A percentile compares a stretch with the other conserved stretches of the same genome.
These are phyloP conservation scores for Mythimna impura DNA, from an alignment of 2,888 invertebrate species.

Conservation along the genomic window DNA sequence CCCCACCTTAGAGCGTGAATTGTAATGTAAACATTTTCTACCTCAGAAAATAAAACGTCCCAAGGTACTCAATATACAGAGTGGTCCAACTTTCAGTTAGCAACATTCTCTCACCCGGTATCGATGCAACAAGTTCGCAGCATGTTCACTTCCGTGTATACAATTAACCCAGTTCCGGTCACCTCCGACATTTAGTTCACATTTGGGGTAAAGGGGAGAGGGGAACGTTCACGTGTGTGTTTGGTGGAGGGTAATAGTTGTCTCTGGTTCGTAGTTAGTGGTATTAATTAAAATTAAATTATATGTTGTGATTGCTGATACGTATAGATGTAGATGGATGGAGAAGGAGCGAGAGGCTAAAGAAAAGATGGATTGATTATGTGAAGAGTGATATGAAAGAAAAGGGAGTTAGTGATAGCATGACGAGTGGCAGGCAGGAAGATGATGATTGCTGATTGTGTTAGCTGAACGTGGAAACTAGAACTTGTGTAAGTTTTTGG, in stretches of 20 bases:
- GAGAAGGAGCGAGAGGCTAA: no score
- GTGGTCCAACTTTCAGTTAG: not conserved
- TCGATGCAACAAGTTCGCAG: constrained; percentile 49
- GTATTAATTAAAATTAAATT: constrained; percentile 9
- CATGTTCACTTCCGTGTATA: constrained; percentile 38
- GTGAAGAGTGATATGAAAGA: no score
- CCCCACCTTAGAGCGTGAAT: no score
- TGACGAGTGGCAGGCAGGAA: no score
- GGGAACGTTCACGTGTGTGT: not conserved
- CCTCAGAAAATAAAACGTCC: no score
- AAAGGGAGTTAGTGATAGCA: no score
- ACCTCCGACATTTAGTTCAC: constrained; percentile 36
- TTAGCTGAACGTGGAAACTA: not conserved
- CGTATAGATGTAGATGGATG: no score
- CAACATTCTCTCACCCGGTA: constrained; percentile 8
- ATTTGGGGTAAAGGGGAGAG: constrained; percentile 10
- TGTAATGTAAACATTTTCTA: no score
- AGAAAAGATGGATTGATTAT: no score
- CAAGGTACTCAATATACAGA: not conserved
- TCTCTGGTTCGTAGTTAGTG: not conserved
- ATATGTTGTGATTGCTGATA: not conserved
- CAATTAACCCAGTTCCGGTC: constrained; percentile 64
- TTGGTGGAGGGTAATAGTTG: constrained; percentile 7
- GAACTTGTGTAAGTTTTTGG: not conserved
- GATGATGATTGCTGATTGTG: no score